phyloP scores from a whole-genome alignment of 2,797 vertebrate genomes.

The Tauraco hartlaubi region DNA sequence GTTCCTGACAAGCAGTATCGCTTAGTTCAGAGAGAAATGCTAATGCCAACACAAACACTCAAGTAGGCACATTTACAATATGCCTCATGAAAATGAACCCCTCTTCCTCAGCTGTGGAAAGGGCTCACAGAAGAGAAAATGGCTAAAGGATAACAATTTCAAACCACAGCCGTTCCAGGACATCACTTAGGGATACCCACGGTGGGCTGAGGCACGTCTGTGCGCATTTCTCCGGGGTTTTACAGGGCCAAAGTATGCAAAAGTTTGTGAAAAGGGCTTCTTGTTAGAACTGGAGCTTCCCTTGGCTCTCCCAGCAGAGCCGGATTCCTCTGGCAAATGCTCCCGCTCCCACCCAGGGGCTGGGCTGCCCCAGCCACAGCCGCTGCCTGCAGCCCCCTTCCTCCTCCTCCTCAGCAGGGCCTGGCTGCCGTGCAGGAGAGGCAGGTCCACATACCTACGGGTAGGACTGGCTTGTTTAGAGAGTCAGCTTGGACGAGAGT shows the following conservation, averaged over 20 bases:
- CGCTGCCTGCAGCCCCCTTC: background rate
- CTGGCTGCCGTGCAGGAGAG: background rate
- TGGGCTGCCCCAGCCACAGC: background rate
- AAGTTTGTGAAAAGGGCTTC: background rate
- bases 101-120: background rate
- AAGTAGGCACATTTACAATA: background rate
- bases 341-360: background rate
- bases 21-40: background rate
- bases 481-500: background rate
- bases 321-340: background rate
- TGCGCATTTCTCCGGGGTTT: background rate
- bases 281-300: background rate
- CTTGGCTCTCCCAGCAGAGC: background rate
- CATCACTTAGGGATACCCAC: background rate
- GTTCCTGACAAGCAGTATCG: background rate
- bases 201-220: background rate
- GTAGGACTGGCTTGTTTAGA: background rate
- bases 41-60: rapidly evolving
- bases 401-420: background rate
- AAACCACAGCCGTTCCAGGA: background rate
- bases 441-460: background rate
- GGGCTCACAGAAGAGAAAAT: background rate
- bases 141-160: background rate
- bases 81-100: background rate
- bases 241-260: background rate